Base-by-base conservation (phyloP, 2,113 vertebrate species). In the Coptodon bakossiorum region DNA sequence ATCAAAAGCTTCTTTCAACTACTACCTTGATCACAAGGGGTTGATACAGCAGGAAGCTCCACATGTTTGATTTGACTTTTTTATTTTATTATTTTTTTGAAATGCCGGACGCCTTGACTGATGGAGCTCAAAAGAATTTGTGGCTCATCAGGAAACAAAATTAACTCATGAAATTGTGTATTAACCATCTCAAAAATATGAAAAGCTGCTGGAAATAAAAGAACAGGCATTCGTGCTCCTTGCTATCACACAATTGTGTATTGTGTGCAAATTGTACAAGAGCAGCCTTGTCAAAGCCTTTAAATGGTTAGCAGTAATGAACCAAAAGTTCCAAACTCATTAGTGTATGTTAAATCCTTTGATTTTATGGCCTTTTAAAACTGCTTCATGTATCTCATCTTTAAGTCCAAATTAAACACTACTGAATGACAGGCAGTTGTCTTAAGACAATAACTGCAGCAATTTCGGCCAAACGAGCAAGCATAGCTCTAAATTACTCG, bases 401-500 rank as follows among this genome's bases (percentile, higher is more conserved):
- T 38, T 22, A 45, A 52, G 66, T 50, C 8, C 4, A 29, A 45
- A 56, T 89, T 19, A 38, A 82, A 82, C 48, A 48, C 36, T 6
- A n/a, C 31, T 31, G 29, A 83, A 36, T 82, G 40, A 85, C 7
- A 59, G 9, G 61, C 19, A 81, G 36, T 17, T 84, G 68, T 63
- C 53, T 83, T 63, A 56, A 91, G 61, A 86, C 16, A 86, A 29
- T 57, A 57, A 83, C 61, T 38, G 38, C 81, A 76, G 83, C 36
- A 61, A 85, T 79, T 89, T 66, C 10, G 14, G 24, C 12, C 59
- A 81, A 85, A 88, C 27, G 8, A 82, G n/a, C n/a, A 22, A 59
- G 45, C 19, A 29, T 7, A 19, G 79, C n/a, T 85, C 40, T 45
- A 91, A 91, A 91, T 90, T 27, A 82, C 85, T 84, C 43, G 17